These are phyloP conservation scores for Thamnaconus septentrionalis DNA, from an alignment of 2,113 vertebrate species.

Conservation along the genomic window DNA sequence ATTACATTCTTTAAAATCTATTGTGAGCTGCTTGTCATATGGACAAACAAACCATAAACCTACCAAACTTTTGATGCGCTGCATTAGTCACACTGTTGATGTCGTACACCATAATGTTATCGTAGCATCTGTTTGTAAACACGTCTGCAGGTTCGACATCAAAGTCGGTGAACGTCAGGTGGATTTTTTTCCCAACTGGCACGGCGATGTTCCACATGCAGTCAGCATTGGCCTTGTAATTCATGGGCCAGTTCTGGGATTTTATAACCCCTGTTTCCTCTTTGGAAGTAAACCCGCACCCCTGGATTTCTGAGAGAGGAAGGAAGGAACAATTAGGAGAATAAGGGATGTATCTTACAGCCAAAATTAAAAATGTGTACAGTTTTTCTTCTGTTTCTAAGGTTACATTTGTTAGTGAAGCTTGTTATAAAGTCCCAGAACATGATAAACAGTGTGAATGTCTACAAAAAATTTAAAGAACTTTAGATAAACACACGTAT, in stretches of 20 bases:
- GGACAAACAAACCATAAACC: slow-evolving; percentile 1
- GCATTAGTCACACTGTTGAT: slow-evolving; percentile 28
- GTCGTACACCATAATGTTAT: slow-evolving; percentile 67
- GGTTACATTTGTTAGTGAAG: too few species aligned
- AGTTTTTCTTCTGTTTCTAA: too few species aligned
- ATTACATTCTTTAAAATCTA: too few species aligned
- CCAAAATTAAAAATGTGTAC: too few species aligned
- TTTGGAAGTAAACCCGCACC: slow-evolving; percentile 68
- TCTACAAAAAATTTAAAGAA: too few species aligned
- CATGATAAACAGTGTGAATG: too few species aligned
- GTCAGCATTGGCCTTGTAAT: slow-evolving; percentile 70
- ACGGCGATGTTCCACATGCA: slow-evolving; percentile 74
- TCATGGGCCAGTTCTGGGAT: slow-evolving; percentile 75
- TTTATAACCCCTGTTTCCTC: slow-evolving; percentile 71
- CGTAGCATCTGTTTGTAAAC: slow-evolving; percentile 54
- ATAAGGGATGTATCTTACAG: too few species aligned
- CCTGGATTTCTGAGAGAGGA: slow-evolving; percentile 71
- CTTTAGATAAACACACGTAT: too few species aligned
- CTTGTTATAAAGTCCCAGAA: too few species aligned
- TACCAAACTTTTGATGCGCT: slow-evolving; percentile 58
- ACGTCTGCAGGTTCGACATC: slow-evolving; percentile 66
- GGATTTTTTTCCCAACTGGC: slow-evolving; percentile 62
- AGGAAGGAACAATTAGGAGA: not conserved
- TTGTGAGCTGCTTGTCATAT: too few species aligned
- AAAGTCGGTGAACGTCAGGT: slow-evolving; percentile 75